Conservation (phyloP, 2,797 vertebrate species). For the Mus spretus region DNA sequence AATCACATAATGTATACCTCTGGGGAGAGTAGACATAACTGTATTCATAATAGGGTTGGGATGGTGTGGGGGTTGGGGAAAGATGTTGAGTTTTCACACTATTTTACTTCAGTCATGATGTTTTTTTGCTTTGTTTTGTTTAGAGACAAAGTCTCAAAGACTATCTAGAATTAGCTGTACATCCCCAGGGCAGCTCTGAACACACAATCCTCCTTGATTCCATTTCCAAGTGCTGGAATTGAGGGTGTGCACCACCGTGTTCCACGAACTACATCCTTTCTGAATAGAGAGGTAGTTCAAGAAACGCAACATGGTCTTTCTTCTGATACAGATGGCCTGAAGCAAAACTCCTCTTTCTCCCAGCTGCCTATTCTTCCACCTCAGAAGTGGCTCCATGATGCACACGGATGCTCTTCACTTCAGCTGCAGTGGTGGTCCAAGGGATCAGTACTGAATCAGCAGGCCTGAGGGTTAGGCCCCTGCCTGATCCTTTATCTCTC, state of each 20-base stretch:
- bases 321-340: background rate
- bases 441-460: background rate
- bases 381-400: background rate
- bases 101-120: background rate
- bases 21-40: background rate
- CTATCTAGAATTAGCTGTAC: background rate
- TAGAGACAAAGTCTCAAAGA: background rate
- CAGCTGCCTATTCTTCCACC: background rate
- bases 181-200: background rate
- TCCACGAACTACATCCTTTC: background rate
- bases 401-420: background rate
- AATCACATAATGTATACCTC: background rate
- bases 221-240: background rate
- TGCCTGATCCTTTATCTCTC: background rate
- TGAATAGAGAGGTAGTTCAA: constrained; percentile 44
- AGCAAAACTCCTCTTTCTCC: background rate
- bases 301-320: background rate
- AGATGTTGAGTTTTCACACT: background rate
- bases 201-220: background rate
- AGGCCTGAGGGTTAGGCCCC: background rate
- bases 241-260: background rate
- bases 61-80: background rate
- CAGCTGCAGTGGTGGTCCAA: background rate
- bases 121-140: background rate
- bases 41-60: background rate